Conservation (phyloP, 2,113 vertebrate species). For the Colius striatus region DNA sequence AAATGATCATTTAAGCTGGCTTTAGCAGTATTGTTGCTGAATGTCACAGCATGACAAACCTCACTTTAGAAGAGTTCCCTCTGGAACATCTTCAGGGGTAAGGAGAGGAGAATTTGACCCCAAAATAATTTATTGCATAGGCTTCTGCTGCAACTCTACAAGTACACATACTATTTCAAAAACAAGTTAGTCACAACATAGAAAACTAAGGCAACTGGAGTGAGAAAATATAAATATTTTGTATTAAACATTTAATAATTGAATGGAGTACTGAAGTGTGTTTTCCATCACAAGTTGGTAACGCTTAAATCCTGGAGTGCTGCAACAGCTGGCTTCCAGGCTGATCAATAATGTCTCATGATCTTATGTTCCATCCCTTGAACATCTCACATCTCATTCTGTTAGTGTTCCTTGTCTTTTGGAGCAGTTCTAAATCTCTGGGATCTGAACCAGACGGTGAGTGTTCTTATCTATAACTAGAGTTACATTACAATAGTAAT, state of each 20-base stretch:
- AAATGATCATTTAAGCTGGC: slow-evolving; percentile 32
- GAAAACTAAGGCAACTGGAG: background rate
- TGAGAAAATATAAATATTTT: background rate
- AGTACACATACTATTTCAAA: background rate
- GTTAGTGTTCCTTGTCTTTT: background rate
- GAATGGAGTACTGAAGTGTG: background rate
- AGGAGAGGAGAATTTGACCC: background rate
- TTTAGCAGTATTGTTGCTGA: background rate
- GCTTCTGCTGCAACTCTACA: background rate
- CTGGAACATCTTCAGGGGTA: background rate
- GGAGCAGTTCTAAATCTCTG: background rate
- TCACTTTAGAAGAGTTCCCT: background rate
- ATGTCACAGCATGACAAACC: background rate
- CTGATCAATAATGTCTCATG: background rate
- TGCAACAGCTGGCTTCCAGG: background rate
- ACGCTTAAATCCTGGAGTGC: background rate
- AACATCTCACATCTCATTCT: background rate
- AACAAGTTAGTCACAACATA: background rate
- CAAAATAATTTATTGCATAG: background rate
- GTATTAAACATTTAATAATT: background rate
- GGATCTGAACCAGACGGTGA: background rate
- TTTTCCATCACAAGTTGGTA: background rate
- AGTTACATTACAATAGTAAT: rapidly evolving
- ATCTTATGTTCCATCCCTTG: background rate
- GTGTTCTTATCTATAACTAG: background rate